These are phyloP conservation scores for Spongilla lacustris DNA, from an alignment of 37 sponge, comb jelly and placozoan species.

Conservation along the genomic window DNA sequence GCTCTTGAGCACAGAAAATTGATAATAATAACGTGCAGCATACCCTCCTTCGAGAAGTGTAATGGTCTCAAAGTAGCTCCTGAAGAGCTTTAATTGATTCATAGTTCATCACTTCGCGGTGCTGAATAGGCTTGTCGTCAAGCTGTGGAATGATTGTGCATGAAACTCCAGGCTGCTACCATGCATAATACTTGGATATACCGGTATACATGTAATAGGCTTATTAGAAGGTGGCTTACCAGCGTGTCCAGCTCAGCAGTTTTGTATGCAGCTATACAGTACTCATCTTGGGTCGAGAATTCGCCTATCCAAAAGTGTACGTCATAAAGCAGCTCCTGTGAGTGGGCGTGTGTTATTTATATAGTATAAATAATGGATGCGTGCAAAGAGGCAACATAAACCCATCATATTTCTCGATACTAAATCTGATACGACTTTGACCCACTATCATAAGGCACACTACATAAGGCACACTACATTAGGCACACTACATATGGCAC, in stretches of 20 bases:
- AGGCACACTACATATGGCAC: too few relatives aligned
- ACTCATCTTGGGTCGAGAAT: conserved; percentile 88
- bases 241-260: conserved; percentile 90
- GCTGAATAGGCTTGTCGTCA: conserved; percentile 89
- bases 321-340: conserved; percentile 73
- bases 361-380: neutral
- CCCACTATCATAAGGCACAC: too few relatives aligned
- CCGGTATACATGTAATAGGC: too few relatives aligned
- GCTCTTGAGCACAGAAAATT: neutral
- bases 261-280: conserved; percentile 94
- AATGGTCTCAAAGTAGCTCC: conserved; percentile 76
- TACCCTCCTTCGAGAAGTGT: conserved; percentile 70
- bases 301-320: conserved; percentile 93
- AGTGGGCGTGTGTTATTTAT: too few relatives aligned
- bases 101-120: conserved; percentile 84
- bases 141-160: conserved; percentile 25
- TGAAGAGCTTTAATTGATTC: conserved; percentile 83
- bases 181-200: too few relatives aligned
- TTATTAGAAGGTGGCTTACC: conserved; percentile 36
- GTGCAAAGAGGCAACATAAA: too few relatives aligned
- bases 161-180: too few relatives aligned
- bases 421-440: too few relatives aligned
- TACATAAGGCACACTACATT: too few relatives aligned
- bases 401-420: too few relatives aligned
- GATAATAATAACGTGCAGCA: conserved; percentile 1